A percentile compares a stretch with the other conserved stretches of the same genome.
phyloP scores from a whole-genome alignment of 2,888 invertebrate species.

The Ommatoiulus sabulosus region DNA sequence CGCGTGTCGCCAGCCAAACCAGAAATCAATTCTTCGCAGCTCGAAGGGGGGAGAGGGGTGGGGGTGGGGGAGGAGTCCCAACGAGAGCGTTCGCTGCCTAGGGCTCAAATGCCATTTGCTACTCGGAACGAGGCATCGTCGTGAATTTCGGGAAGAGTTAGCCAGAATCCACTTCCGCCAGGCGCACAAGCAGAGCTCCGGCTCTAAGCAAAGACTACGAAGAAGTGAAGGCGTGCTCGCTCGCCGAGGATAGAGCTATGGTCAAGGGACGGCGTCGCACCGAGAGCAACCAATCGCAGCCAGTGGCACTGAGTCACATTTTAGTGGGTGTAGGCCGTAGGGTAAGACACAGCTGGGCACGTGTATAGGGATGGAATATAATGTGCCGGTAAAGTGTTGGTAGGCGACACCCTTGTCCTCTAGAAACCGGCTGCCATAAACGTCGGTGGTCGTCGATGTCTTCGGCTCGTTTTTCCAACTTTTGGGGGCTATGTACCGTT shows the following conservation, averaged over 20 bases:
- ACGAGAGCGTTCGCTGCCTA: background rate
- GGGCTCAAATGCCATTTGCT: slow-evolving; percentile 6
- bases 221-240: slow-evolving; percentile 1
- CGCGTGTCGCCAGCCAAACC: background rate
- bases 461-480: too few relatives aligned
- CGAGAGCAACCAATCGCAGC: slow-evolving; percentile 6
- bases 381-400: background rate
- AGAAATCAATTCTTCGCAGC: slow-evolving; percentile 6
- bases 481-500: too few relatives aligned
- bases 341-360: slow-evolving; percentile 1
- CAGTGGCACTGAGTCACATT: slow-evolving; percentile 34
- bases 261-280: slow-evolving; percentile 11
- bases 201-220: background rate
- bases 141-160: background rate
- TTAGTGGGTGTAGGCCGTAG: background rate
- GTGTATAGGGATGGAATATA: background rate
- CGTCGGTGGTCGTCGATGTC: too few relatives aligned
- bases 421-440: background rate
- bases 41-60: background rate
- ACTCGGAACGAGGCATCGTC: background rate
- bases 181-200: background rate
- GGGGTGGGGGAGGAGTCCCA: background rate
- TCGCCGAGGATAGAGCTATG: background rate
- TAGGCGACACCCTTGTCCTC: background rate
- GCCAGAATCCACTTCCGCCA: slow-evolving; percentile 16